phyloP scores from a whole-genome alignment of 1,140 invertebrate genomes.

The Nasonia giraulti region DNA sequence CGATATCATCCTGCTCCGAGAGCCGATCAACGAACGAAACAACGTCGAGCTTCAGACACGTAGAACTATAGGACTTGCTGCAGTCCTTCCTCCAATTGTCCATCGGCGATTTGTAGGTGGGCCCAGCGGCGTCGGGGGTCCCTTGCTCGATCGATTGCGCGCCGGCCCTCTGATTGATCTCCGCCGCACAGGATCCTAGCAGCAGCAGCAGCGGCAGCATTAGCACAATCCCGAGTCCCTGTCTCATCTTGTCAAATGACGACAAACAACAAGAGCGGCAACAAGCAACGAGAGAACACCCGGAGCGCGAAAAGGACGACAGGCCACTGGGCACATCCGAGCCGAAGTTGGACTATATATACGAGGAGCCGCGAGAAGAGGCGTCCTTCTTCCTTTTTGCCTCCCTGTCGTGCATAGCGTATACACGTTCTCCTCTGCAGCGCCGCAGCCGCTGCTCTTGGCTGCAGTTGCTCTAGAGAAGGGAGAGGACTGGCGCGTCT shows the following conservation, averaged over 20 bases:
- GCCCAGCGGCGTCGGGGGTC: conserved; percentile 45
- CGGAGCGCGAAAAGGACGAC: conserved; percentile 27
- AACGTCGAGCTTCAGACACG: conserved; percentile 87
- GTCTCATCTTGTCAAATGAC: neutral
- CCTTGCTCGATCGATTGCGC: conserved; percentile 65
- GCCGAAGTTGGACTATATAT: conserved; percentile 72
- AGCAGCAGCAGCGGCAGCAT: conserved; percentile 54
- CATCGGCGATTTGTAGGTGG: neutral
- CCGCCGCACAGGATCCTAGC: conserved; percentile 53
- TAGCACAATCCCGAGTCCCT: conserved; percentile 35
- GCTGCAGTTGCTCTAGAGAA: conserved; percentile 26
- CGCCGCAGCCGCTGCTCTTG: neutral
- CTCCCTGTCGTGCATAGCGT: conserved; percentile 58
- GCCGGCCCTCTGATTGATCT: conserved; percentile 65
- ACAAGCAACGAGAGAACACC: neutral
- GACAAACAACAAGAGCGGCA: neutral
- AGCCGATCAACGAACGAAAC: conserved; percentile 84
- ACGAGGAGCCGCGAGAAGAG: conserved; percentile 60
- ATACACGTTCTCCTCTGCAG: neutral
- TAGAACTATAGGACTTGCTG: conserved; percentile 81
- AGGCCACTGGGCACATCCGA: conserved; percentile 66
- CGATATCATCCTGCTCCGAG: conserved; percentile 78
- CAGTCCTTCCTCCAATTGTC: conserved; percentile 77
- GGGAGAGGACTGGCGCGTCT: conserved; percentile 12
- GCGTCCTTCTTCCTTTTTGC: conserved; percentile 71